phyloP scores from a whole-genome alignment of 2,888 invertebrate genomes.

The Ctena decussata region DNA sequence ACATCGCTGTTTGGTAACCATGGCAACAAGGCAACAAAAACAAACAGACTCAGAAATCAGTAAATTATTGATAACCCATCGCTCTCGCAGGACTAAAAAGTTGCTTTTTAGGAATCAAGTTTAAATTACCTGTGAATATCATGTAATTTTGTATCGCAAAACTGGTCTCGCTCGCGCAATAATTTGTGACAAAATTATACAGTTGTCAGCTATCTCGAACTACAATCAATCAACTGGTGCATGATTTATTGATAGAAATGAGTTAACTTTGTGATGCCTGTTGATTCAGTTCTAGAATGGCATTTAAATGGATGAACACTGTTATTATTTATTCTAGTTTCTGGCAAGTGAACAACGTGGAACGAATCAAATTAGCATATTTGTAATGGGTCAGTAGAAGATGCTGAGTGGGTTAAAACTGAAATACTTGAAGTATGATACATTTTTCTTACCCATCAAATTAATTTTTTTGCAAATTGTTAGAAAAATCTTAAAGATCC shows the following conservation, averaged over 20 bases:
- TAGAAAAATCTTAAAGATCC: too few relatives aligned
- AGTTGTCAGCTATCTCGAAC: background rate
- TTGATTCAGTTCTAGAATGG: background rate
- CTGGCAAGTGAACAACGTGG: background rate
- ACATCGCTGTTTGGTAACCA: conserved; percentile 6
- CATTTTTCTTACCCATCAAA: too few relatives aligned
- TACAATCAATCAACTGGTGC: background rate
- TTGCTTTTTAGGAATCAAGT: background rate
- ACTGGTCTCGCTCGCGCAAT: background rate
- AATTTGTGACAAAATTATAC: conserved; percentile 6
- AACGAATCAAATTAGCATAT: background rate
- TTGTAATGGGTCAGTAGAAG: background rate
- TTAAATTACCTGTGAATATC: background rate
- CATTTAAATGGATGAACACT: background rate
- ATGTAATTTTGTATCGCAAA: background rate
- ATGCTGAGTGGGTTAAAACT: too few relatives aligned
- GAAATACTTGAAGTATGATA: too few relatives aligned
- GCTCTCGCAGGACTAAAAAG: background rate
- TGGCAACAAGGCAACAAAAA: conserved; percentile 23
- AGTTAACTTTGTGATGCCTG: background rate
- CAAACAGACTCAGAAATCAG: background rate
- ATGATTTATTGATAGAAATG: background rate
- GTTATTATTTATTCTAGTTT: background rate
- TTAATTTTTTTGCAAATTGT: too few relatives aligned
- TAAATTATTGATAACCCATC: conserved; percentile 25